Evolutionary conservation across 2,888 invertebrate species (phyloP).

Genomic region (Aelia acuminata): DNA sequence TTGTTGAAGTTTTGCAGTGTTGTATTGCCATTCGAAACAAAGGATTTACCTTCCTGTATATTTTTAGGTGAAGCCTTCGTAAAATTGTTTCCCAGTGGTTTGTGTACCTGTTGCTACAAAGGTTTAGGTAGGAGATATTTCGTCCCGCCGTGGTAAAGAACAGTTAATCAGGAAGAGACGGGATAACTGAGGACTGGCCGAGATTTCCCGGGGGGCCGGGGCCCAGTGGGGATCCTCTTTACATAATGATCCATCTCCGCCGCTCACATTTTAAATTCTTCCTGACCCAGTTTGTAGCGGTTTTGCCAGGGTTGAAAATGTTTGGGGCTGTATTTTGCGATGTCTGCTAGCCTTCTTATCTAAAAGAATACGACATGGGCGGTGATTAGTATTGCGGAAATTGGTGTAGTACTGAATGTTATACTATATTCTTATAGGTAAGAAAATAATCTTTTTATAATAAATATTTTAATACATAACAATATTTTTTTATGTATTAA

Average conservation of each 20-base stretch:
- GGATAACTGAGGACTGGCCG: not conserved
- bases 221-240: slow-evolving; percentile 41
- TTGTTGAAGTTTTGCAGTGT: no score
- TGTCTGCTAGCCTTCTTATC: not conserved
- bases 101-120: not conserved
- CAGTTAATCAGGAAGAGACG: slow-evolving; percentile 37
- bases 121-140: not conserved
- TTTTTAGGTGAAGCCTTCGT: not conserved
- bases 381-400: not conserved
- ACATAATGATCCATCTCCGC: slow-evolving; percentile 46
- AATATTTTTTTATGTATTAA: no score
- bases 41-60: not conserved
- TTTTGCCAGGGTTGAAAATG: not conserved
- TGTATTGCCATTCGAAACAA: not conserved
- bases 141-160: not conserved
- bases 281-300: slow-evolving; percentile 15
- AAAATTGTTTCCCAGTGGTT: not conserved
- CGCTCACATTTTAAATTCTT: slow-evolving; percentile 18
- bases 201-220: slow-evolving; percentile 36
- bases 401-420: not conserved
- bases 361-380: not conserved
- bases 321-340: not conserved
- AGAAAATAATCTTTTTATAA: no score
- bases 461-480: no score
- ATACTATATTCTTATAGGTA: no score